Evolutionary conservation across 2,113 vertebrate genomes (phyloP).

Genomic region (Nycticebus coucang): DNA sequence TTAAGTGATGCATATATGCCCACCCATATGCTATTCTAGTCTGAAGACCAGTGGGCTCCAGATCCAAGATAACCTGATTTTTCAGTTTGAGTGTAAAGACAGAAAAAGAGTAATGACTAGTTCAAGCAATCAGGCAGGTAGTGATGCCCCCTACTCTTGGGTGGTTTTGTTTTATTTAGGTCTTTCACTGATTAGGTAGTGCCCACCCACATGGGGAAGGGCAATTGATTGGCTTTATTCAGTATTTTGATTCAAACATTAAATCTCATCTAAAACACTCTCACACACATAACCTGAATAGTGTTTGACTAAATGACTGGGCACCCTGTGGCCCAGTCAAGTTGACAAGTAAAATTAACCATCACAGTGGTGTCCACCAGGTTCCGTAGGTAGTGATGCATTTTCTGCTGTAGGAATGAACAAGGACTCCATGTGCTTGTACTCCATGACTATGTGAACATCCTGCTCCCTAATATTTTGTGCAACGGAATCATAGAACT

Average conservation of each 20-base stretch:
- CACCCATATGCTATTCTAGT: background rate
- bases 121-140: background rate
- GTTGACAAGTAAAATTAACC: no score
- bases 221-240: background rate
- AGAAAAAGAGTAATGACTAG: background rate
- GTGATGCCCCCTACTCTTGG: accelerated
- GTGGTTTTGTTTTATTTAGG: background rate
- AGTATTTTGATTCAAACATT: background rate
- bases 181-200: background rate
- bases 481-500: background rate
- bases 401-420: background rate
- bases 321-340: background rate
- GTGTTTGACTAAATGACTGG: no score
- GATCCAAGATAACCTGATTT: background rate
- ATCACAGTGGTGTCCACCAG: background rate
- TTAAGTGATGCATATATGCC: background rate
- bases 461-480: background rate
- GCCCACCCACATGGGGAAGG: background rate
- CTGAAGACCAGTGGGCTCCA: background rate
- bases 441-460: background rate
- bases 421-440: no score
- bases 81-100: background rate
- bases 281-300: background rate
- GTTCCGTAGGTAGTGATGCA: accelerated
- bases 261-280: background rate